Base-by-base conservation (phyloP, 2,888 invertebrate genomes). In the Hypomecis punctinalis region DNA sequence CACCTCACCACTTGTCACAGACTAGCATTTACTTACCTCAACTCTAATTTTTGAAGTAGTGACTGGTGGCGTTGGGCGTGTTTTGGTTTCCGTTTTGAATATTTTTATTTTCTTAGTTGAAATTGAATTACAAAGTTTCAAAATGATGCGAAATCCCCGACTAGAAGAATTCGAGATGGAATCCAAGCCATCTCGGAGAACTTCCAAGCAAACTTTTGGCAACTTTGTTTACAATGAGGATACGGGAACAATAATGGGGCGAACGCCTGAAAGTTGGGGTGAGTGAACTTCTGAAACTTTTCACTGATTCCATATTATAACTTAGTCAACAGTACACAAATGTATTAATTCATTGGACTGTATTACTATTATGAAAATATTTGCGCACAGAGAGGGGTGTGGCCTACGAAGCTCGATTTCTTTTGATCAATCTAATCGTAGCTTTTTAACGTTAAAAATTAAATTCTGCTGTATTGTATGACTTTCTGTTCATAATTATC, bases 231-330 rank as follows among this genome's bases (percentile, higher is more conserved):
- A 90, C 76, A 85, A 94, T 76, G 87, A 88, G 57, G 86, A 92
- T 36, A 87, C 88, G 0, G 89, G 92, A 62, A 82, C 82, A 58
- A 74, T 93, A 70, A 79, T 94, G 63, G 93, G 94, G 68, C 85
- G 94, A 73, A 93, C 93, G 45, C 84, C 87, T 64, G 81, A 86
- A 80, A 90, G 93, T 80, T 94, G 94, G 94, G 93, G 94, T 94
- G 73, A 89, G 91, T 85, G 65, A 74, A 74, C 72, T 73, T 69
- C 23, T 56, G 43, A 54, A 63, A 57, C 53, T 42, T 57, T 54
- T 46, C 13, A 37, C 37, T 5, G 2, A n/a, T 47, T 48, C 0
- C 36, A 43, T 48, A n/a, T n/a, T n/a, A n/a, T 37, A 11, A 43
- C 54, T 11, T 11, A 43, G 8, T 36, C 37, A 10, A 55, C 4